Base-by-base conservation (phyloP, 2,888 invertebrate species). In the Drosophila limbata region DNA sequence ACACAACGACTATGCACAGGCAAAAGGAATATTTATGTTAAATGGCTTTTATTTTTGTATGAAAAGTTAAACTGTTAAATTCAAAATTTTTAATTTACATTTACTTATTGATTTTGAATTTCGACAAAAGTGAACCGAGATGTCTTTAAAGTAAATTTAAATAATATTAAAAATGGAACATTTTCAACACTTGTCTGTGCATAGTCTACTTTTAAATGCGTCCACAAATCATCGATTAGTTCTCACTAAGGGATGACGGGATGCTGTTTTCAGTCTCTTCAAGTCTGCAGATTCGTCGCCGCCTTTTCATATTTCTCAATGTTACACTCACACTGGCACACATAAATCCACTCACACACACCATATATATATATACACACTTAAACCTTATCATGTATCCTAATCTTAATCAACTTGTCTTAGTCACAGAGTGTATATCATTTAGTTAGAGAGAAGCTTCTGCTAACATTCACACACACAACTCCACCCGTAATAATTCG, bases 371-470 rank as follows among this genome's bases (percentile, higher is more conserved):
- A 21, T 42, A 13, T 11, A 13, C 19, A 51, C 25, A 28, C 25
- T 39, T 31, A 13, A 17, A 15, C 21, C 31, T 9, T 47, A 37
- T 68, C 67, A 35, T 21, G 13, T n/a, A 37, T 42, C 37, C 31
- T 69, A 52, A 59, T 53, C 67, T 39, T 47, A 39, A 35, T 9
- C 51, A 33, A 37, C 25, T 19, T 52, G 31, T 42, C 53, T 19
- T 13, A 33, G 47, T 28, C 28, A 45, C 37, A 40, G 44, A 48
- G 44, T 44, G 60, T 52, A 40, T 68, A 64, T 60, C 55, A 56
- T 37, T 48, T 73, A 67, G 71, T 73, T 73, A 67, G 67, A 79
- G 62, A 61, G 19, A 67, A 45, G 53, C 52, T 70, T 71, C 37
- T 31, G 69, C 76, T 67, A 71, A 66, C 77, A 73, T 28, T 55